Percentiles rank a stretch among this genome's conserved stretches.
phyloP scores from a whole-genome alignment of 1,140 invertebrate species.

The Bombyx mori region DNA sequence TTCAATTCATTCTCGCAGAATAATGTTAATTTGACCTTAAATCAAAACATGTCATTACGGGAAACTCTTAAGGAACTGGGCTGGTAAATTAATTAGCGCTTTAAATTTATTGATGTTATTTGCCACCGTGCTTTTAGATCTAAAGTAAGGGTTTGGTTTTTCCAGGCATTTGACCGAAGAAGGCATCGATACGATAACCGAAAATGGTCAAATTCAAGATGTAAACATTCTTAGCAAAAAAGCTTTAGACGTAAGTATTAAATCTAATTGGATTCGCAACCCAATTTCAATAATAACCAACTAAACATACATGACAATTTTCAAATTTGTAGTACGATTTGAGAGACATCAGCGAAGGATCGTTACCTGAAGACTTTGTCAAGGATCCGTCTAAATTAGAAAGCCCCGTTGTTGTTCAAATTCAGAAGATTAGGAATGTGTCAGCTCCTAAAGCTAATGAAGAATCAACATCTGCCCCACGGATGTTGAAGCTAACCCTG shows the following conservation, averaged over 20 bases:
- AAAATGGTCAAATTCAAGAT: slow-evolving; percentile 76
- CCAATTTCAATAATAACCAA: slow-evolving; percentile 5
- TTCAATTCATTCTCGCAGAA: slow-evolving; percentile 30
- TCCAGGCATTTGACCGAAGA: slow-evolving; percentile 79
- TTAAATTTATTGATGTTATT: slow-evolving; percentile 13
- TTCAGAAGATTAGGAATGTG: slow-evolving; percentile 89
- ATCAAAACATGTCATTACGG: slow-evolving; percentile 56
- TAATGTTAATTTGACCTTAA: slow-evolving; percentile 40
- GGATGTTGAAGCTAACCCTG: slow-evolving; percentile 85
- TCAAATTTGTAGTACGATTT: slow-evolving; percentile 80
- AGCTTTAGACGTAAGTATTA: slow-evolving; percentile 81
- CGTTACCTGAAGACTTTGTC: slow-evolving; percentile 72
- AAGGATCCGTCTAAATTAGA: slow-evolving; percentile 75
- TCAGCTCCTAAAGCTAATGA: slow-evolving; percentile 92
- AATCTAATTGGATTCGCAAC: slow-evolving; percentile 7
- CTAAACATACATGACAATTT: slow-evolving; percentile 10
- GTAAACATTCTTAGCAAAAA: slow-evolving; percentile 75
- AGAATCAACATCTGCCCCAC: slow-evolving; percentile 83
- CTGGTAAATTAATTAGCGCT: slow-evolving; percentile 65
- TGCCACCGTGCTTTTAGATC: slow-evolving; percentile 6
- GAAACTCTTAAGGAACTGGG: slow-evolving; percentile 72
- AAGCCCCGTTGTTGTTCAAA: slow-evolving; percentile 85
- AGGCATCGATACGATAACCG: slow-evolving; percentile 76
- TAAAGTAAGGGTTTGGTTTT: slow-evolving; percentile 40
- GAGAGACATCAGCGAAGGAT: slow-evolving; percentile 79